Evolutionary conservation across 2,797 vertebrate species (phyloP).

Genomic region (Champsocephalus esox): DNA sequence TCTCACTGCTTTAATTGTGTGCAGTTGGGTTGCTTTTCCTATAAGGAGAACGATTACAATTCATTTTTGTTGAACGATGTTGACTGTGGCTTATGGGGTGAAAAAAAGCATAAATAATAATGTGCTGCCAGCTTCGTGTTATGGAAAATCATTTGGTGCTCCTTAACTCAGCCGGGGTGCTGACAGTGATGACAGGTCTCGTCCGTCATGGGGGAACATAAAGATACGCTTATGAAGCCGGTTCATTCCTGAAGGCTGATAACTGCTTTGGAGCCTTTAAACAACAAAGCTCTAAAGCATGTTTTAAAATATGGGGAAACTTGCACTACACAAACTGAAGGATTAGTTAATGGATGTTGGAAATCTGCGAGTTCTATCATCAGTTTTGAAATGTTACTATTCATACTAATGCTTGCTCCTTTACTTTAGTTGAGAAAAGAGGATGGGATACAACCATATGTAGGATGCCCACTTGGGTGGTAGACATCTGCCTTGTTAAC

Average conservation of each 20-base stretch:
- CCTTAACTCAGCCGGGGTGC: constrained; percentile 68
- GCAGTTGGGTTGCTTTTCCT: constrained; percentile 55
- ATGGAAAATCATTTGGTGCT: constrained; percentile 70
- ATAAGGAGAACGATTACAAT: constrained; percentile 67
- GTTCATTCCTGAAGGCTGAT: constrained; percentile 47
- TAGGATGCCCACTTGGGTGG: constrained; percentile 67
- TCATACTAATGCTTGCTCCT: constrained; percentile 39
- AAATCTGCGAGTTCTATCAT: constrained; percentile 32
- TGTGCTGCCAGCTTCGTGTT: constrained; percentile 58
- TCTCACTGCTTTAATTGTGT: constrained; percentile 28
- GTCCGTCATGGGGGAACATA: constrained; percentile 49
- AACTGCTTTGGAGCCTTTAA: constrained; percentile 31
- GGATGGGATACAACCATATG: constrained; percentile 32
- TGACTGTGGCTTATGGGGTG: constrained; percentile 58
- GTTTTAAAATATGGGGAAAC: constrained; percentile 25
- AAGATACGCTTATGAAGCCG: constrained; percentile 44
- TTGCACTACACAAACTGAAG: constrained; percentile 7
- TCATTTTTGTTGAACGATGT: constrained; percentile 69
- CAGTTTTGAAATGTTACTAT: constrained; percentile 44
- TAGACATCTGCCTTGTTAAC: constrained; percentile 67
- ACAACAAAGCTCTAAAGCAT: constrained; percentile 8
- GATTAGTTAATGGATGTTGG: background rate
- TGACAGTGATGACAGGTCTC: constrained; percentile 72
- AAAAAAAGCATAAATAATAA: constrained; percentile 70
- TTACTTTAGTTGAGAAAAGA: constrained; percentile 28